A percentile compares a stretch with the other conserved stretches of the same genome.
Evolutionary conservation across 2,113 vertebrate genomes (phyloP).

Genomic region (Poeciliopsis retropinna): DNA sequence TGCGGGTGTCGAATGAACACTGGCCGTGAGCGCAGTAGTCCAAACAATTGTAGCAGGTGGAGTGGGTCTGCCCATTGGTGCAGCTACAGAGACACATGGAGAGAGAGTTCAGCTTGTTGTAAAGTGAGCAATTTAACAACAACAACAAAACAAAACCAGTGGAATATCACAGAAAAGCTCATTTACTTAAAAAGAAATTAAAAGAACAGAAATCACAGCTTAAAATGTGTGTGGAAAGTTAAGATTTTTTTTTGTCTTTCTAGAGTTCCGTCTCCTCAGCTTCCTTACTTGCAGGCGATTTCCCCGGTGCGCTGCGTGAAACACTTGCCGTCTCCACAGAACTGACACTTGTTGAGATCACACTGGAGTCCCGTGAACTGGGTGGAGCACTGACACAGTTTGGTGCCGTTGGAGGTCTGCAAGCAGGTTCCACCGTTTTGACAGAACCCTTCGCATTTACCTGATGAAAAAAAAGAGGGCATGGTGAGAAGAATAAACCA

Average conservation of each 20-base stretch:
- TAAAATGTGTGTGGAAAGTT: too few relatives aligned
- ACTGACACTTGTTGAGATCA: conserved; percentile 87
- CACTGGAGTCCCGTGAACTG: conserved; percentile 85
- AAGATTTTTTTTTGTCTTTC: too few relatives aligned
- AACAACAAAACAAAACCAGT: background rate
- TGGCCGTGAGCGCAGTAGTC: conserved; percentile 88
- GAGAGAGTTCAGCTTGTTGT: background rate
- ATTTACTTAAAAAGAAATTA: background rate
- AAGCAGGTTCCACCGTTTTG: conserved; percentile 87
- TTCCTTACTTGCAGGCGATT: conserved; percentile 86
- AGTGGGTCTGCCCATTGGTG: conserved; percentile 81
- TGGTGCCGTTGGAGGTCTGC: conserved; percentile 80
- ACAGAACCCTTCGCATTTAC: conserved; percentile 89
- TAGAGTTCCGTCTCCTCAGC: too few relatives aligned
- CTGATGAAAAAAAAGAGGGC: conserved; percentile 63
- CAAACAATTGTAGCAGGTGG: conserved; percentile 88
- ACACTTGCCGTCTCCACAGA: conserved; percentile 90
- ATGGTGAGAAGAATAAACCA: background rate
- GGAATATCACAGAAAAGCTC: background rate
- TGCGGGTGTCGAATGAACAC: conserved; percentile 84
- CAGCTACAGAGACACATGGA: conserved; percentile 79
- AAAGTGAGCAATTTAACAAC: background rate
- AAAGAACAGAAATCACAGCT: background rate
- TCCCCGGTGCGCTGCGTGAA: conserved; percentile 75
- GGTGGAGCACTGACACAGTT: conserved; percentile 84